Percentiles rank a stretch among this genome's conserved stretches.
Conservation (phyloP, 2,797 vertebrate species). For the Cossypha polioptera region DNA sequence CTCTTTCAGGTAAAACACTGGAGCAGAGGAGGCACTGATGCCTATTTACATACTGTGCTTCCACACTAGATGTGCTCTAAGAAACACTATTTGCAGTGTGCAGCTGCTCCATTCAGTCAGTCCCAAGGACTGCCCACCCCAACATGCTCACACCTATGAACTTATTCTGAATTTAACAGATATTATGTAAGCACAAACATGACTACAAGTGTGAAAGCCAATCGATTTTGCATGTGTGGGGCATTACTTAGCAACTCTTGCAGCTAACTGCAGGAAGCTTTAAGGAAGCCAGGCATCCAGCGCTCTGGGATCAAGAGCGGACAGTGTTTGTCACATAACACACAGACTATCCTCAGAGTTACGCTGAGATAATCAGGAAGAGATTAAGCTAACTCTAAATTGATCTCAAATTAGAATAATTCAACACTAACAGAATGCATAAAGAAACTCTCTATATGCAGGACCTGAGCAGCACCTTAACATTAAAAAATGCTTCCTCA, state of each 20-base stretch:
- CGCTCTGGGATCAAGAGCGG: neutral
- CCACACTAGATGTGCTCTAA: neutral
- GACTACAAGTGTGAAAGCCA: neutral
- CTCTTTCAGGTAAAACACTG: neutral
- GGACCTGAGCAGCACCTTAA: neutral
- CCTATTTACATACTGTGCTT: neutral
- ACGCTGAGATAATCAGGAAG: neutral
- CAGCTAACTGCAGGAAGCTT: neutral
- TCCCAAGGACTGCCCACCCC: neutral
- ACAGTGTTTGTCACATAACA: neutral
- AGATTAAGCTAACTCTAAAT: neutral
- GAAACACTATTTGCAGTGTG: neutral
- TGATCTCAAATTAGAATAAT: slow-evolving; percentile 20
- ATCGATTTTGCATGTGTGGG: accelerated
- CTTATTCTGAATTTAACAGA: neutral
- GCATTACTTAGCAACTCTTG: neutral
- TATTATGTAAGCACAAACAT: neutral
- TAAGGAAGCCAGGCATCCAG: neutral
- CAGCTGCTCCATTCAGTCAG: neutral
- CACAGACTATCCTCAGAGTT: neutral
- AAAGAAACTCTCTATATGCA: neutral
- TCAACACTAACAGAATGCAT: neutral
- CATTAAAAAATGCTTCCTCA: neutral
- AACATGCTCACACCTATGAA: neutral
- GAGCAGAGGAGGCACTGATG: neutral